Conservation (phyloP, 1,140 invertebrate genomes). For the Ridgeia piscesae region DNA sequence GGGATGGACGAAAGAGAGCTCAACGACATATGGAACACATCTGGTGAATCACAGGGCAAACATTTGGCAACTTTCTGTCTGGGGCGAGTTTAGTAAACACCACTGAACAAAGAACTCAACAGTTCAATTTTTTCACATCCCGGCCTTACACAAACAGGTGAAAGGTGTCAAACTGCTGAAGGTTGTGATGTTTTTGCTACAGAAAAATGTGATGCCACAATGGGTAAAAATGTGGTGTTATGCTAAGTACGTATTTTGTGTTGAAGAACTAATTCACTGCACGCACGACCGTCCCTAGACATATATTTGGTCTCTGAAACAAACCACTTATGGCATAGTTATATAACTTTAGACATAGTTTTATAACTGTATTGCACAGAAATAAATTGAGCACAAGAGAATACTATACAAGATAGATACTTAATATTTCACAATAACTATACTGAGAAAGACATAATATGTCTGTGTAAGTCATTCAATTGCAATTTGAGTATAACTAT, state of each 20-base stretch:
- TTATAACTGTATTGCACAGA: no score
- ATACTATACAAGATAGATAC: no score
- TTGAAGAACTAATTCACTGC: background rate
- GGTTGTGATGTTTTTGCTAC: background rate
- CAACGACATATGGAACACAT: background rate
- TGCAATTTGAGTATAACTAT: no score
- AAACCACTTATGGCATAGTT: no score
- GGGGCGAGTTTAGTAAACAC: background rate
- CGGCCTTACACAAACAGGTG: background rate
- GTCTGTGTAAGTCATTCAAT: no score
- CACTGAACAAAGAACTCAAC: background rate
- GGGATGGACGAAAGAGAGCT: background rate
- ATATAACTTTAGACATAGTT: no score
- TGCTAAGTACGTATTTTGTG: background rate
- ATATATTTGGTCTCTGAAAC: no score
- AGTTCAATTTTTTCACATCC: background rate
- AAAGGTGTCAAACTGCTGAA: background rate
- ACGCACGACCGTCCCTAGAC: no score
- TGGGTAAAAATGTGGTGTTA: background rate
- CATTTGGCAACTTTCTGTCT: background rate
- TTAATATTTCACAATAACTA: background rate
- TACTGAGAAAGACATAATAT: background rate
- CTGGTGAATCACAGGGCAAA: background rate
- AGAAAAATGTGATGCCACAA: background rate
- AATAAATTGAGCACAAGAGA: no score